Base-by-base conservation (phyloP, 1,140 invertebrate genomes). In the Heliconius congener region DNA sequence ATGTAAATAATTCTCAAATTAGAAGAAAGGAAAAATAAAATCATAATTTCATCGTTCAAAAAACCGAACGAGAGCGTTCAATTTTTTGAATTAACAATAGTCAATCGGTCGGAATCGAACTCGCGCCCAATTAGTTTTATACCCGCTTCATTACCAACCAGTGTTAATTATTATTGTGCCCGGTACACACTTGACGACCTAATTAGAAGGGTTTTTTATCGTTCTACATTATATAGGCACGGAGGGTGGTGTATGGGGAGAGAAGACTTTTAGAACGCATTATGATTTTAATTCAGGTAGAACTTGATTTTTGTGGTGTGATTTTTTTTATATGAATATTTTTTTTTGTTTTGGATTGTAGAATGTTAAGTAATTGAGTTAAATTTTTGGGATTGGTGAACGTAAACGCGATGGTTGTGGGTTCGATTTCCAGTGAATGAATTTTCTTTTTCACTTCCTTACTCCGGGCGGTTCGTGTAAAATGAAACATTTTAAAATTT, bases 111-210 rank as follows among this genome's bases (percentile, higher is more conserved):
- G 75, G 81, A 86, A 87, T 84, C 82, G 81, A 77, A 77, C 86
- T 87, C 88, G 86, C 78, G 83, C 87, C 88, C 91, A 94, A 94
- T 94, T 94, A 94, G 93, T 94, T 93, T 94, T 94, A 93, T 90
- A 86, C 87, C 86, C 87, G 91, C 87, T 93, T 92, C 91, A 93
- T 94, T 93, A 93, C 91, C 81, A 88, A 87, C 85, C 90, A 89
- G 91, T 92, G 91, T 93, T 94, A 93, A 94, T 94, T 93, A 92
- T 93, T 91, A 92, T 92, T 91, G 90, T 92, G 88, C 87, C 89
- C 86, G 87, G 88, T 90, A 88, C 87, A 89, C 89, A 92, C 90
- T 92, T 87, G 87, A 90, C 88, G 87, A 92, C 90, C 91, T 93
- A 93, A 93, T 93, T 93, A 91, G 87, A 89, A 85, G 88, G 86